These are phyloP conservation scores for Rafetus swinhoei DNA, from an alignment of 2,113 vertebrate species.

Conservation along the genomic window DNA sequence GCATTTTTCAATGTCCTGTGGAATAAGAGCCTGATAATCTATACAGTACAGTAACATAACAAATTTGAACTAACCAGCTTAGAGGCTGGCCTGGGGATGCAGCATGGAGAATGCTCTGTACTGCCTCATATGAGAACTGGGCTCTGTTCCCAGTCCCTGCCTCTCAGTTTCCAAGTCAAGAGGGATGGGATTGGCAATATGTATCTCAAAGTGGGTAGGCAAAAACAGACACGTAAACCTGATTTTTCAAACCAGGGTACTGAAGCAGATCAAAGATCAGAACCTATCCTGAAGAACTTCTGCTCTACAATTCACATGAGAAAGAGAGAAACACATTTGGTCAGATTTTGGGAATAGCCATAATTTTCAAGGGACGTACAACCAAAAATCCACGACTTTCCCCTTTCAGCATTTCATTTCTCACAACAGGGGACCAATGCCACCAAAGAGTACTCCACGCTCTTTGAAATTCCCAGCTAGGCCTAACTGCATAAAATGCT, in stretches of 20 bases:
- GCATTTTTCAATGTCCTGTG: constrained; percentile 25
- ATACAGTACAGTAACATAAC: neutral
- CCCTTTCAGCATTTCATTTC: constrained; percentile 49
- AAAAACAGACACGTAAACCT: neutral
- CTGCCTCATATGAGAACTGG: neutral
- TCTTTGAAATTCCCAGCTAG: constrained; percentile 79
- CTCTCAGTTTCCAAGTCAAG: neutral
- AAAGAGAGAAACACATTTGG: constrained; percentile 67
- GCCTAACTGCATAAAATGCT: constrained; percentile 78
- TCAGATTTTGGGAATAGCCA: constrained; percentile 37
- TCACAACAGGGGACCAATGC: constrained; percentile 26
- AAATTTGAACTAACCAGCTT: neutral
- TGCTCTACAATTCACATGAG: neutral
- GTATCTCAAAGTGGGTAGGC: neutral
- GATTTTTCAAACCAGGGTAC: neutral
- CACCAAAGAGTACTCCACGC: constrained; percentile 86
- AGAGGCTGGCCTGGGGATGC: neutral
- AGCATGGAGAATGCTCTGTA: neutral
- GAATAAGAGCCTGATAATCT: constrained; percentile 21
- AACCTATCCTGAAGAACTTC: neutral
- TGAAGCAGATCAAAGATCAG: neutral
- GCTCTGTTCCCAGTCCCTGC: neutral
- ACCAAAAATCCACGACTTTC: constrained; percentile 65
- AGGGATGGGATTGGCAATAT: neutral
- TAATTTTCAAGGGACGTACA: constrained; percentile 65